Conservation (phyloP, 1,140 invertebrate genomes). For the Pristionchus pacificus region DNA sequence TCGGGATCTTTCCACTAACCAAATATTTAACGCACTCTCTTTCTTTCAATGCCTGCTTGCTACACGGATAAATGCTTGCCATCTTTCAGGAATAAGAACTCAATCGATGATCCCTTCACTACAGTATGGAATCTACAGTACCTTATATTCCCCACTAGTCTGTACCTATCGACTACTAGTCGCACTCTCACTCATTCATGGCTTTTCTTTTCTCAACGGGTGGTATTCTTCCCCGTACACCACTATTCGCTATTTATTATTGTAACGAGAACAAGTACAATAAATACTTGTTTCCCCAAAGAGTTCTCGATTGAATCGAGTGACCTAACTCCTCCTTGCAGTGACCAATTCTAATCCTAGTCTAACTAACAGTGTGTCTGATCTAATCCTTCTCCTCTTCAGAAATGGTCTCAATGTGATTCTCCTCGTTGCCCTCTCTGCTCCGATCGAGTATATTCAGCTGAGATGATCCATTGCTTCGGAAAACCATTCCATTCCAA, state of each 20-base stretch:
- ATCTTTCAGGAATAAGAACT: no score
- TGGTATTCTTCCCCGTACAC: not conserved
- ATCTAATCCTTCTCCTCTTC: not conserved
- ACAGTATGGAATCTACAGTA: no score
- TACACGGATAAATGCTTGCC: no score
- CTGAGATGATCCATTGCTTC: slow-evolving; percentile 39
- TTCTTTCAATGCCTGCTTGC: no score
- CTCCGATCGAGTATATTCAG: slow-evolving; percentile 31
- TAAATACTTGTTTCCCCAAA: not conserved
- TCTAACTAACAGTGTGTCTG: slow-evolving; percentile 7
- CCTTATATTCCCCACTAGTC: no score
- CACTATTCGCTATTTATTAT: slow-evolving; percentile 1
- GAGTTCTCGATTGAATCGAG: not conserved
- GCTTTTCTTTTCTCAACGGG: not conserved
- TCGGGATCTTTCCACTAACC: no score
- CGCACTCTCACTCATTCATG: not conserved
- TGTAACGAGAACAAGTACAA: slow-evolving; percentile 5
- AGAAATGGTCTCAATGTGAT: slow-evolving; percentile 18
- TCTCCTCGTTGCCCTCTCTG: slow-evolving; percentile 33
- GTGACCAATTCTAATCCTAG: not conserved
- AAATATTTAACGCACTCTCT: no score
- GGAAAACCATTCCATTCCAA: slow-evolving; percentile 32
- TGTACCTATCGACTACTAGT: no score
- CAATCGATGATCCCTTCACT: no score
- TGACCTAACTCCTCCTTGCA: not conserved